Conservation (phyloP, 1,140 invertebrate species). For the Meloidogyne chitwoodi region DNA sequence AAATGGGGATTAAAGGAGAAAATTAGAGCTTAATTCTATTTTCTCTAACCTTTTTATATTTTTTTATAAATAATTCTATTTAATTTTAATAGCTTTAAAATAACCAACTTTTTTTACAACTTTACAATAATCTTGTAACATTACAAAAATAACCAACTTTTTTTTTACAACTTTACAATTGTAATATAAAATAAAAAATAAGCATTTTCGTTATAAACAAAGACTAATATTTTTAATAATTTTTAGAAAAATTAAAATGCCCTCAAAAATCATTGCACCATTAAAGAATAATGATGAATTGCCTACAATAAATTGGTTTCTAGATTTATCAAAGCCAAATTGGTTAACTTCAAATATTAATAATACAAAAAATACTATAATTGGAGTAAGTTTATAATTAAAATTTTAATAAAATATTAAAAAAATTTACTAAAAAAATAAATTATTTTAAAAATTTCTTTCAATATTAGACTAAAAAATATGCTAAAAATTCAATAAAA, state of each 20-base stretch:
- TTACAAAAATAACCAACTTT: too few species aligned
- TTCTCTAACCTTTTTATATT: too few species aligned
- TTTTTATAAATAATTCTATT: too few species aligned
- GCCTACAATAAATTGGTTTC: background rate
- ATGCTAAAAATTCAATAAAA: background rate
- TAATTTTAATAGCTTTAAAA: too few species aligned
- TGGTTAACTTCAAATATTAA: background rate
- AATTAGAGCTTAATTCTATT: too few species aligned
- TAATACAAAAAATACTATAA: background rate
- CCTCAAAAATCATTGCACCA: background rate
- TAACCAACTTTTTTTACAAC: too few species aligned
- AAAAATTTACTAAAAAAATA: background rate
- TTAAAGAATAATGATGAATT: background rate
- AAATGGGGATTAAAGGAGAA: too few species aligned
- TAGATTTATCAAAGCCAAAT: background rate
- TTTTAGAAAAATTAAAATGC: background rate
- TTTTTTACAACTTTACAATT: too few species aligned
- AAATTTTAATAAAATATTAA: background rate
- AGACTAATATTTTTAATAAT: background rate
- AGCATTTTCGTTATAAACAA: too few species aligned
- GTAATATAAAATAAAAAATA: too few species aligned
- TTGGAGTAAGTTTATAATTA: background rate
- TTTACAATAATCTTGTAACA: too few species aligned
- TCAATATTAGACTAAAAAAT: background rate
- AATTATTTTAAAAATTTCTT: too few species aligned